phyloP scores from a whole-genome alignment of 2,888 invertebrate species.

The Neoascia interrupta region DNA sequence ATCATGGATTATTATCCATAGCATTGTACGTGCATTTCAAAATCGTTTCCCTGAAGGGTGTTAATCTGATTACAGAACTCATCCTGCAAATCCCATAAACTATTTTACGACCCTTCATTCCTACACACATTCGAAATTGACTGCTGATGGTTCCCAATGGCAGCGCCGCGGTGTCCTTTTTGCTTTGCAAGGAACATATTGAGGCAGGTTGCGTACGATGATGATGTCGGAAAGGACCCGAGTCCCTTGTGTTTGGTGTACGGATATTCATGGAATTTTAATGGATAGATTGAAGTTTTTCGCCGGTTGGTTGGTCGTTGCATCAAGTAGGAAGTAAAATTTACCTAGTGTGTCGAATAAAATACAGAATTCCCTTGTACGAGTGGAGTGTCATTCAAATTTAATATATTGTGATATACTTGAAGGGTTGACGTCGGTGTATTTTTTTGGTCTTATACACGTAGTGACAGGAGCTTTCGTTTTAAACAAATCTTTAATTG shows the following conservation, averaged over 20 bases:
- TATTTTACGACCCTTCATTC: too few relatives aligned
- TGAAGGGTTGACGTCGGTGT: too few relatives aligned
- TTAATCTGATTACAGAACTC: conserved; percentile 47
- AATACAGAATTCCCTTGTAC: too few relatives aligned
- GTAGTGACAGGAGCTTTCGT: too few relatives aligned
- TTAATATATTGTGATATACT: too few relatives aligned
- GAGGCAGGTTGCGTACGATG: conserved; percentile 45
- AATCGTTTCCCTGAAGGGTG: conserved; percentile 55
- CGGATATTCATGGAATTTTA: conserved; percentile 53
- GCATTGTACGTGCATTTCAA: conserved; percentile 46
- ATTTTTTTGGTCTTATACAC: too few relatives aligned
- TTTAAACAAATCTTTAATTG: too few relatives aligned
- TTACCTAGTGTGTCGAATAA: too few relatives aligned
- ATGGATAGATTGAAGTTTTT: conserved; percentile 22
- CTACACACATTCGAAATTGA: conserved; percentile 1
- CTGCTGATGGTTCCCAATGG: conserved; percentile 14
- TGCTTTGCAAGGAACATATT: conserved; percentile 25
- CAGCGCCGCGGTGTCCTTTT: conserved; percentile 34
- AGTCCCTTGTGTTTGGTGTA: conserved; percentile 18
- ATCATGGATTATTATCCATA: conserved; percentile 40
- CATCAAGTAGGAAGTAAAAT: too few relatives aligned
- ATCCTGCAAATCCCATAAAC: conserved; percentile 25
- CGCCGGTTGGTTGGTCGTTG: conserved; percentile 15
- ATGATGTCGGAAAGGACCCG: conserved; percentile 21
- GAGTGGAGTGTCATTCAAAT: too few relatives aligned